Percentiles rank a stretch among this genome's conserved stretches.
Conservation (phyloP, 2,113 vertebrate genomes). For the Centropus bengalensis region DNA sequence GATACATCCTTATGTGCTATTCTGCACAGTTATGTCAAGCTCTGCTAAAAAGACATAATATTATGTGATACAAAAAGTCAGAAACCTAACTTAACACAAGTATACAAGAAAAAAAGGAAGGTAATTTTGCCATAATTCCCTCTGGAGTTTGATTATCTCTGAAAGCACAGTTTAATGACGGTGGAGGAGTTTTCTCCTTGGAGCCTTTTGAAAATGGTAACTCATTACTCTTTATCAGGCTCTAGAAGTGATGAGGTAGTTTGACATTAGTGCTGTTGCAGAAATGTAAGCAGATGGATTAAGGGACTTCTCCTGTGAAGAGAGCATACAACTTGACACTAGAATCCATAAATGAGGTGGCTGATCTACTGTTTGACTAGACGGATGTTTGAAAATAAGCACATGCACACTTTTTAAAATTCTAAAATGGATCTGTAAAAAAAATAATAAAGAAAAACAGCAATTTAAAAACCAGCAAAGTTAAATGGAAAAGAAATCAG, state of each 20-base stretch:
- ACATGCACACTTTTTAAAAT: neutral
- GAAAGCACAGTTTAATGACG: neutral
- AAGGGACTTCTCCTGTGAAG: neutral
- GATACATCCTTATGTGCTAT: neutral
- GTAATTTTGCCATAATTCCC: neutral
- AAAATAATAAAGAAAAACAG: neutral
- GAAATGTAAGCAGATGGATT: neutral
- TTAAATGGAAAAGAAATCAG: neutral
- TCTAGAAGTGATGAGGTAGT: neutral
- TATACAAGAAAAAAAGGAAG: no score
- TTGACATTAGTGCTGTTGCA: neutral
- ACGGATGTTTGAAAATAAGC: neutral
- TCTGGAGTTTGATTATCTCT: neutral
- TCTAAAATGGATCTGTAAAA: neutral
- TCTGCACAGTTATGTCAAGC: neutral
- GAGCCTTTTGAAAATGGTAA: slow-evolving; percentile 12
- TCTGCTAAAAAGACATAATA: neutral
- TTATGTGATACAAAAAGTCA: neutral
- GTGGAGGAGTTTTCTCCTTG: neutral
- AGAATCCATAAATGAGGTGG: neutral
- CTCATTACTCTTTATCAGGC: neutral
- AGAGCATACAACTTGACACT: neutral
- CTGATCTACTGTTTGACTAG: neutral
- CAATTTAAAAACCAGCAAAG: no score
- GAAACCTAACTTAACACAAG: neutral